Evolutionary conservation across 2,797 vertebrate species (phyloP), one percentile per base, ranked within the genome.

Genomic region (Uromys caudimaculatus): DNA sequence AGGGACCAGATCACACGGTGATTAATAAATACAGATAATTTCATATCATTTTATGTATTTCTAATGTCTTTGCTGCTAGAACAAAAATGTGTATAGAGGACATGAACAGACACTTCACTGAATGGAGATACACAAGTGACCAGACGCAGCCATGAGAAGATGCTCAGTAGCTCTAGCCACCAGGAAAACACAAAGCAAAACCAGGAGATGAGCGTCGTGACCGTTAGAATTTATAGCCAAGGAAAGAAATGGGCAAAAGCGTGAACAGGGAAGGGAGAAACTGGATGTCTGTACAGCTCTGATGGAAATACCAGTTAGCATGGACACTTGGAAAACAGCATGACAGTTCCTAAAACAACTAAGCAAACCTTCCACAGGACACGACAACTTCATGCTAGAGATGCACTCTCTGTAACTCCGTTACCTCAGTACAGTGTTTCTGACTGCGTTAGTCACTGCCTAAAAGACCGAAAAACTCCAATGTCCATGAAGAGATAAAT

Each of bases 131-230:
- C 8, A 35, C n/a, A 81, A 76, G 93, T 62, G 21, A 23, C 23
- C 56, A 83, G 85, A 62, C 10, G 88, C 2, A 64, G 67, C 38
- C 6, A 38, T 71, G 67, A 64, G 91, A 94, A 77, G 27, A 78
- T 29, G 54, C 21, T 76, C 24, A 89, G 17, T 19, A 19, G 73
- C 38, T 69, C 12, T 77, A 54, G 64, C 56, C 60, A 78, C 47
- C 60, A 83, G 54, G 67, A 60, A 73, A 90, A 85, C 75, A 56
- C 29, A 97, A 47, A 84, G 83, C 6, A 69, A 84, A 93, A 44
- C 17, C 84, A 41, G 58, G 77, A 64, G 3, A 17, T 79, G 50
- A 10, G 41, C 29, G 16, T 87, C 27, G 84, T 14, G 90, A 2
- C 38, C 19, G 58, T 85, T 27, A 62, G 32, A 44, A 79, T 60